These are phyloP conservation scores for Anoplius nigerrimus DNA, from an alignment of 2,888 invertebrate genomes.

Conservation along the genomic window DNA sequence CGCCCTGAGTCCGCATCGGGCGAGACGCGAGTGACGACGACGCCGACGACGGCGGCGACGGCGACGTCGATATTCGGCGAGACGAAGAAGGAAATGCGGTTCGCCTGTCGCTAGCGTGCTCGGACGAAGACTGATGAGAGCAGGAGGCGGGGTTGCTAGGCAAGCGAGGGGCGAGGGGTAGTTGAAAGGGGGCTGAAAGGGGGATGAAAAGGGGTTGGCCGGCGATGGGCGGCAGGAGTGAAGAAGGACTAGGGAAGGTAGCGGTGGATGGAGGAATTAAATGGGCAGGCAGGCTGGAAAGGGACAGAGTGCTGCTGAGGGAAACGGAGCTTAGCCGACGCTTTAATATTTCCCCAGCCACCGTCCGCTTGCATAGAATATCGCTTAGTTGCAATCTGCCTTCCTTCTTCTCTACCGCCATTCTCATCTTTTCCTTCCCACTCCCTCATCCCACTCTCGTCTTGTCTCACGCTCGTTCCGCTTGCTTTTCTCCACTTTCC, in stretches of 20 bases:
- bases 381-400: conserved; percentile 45
- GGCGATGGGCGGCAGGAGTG: too few species aligned
- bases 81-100: conserved; percentile 41
- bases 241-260: conserved; percentile 22
- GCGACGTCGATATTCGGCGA: conserved; percentile 13
- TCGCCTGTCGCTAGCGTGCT: conserved; percentile 46
- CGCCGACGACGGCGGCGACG: too few species aligned
- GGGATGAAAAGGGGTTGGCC: too few species aligned
- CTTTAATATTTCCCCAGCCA: conserved; percentile 40
- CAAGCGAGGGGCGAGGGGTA: conserved; percentile 14
- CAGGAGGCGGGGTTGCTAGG: conserved; percentile 17
- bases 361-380: conserved; percentile 37
- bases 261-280: conserved; percentile 49
- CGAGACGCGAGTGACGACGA: too few species aligned
- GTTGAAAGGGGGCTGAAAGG: too few species aligned
- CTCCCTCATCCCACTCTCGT: too few species aligned
- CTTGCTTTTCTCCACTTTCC: not conserved
- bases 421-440: too few species aligned
- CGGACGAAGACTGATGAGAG: conserved; percentile 52
- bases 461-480: too few species aligned
- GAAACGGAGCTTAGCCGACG: conserved; percentile 22
- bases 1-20: too few species aligned
- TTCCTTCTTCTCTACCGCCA: conserved; percentile 15
- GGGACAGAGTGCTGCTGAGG: not conserved
- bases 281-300: conserved; percentile 32